Evolutionary conservation across 2,888 invertebrate species (phyloP).

Genomic region (Nomada ferruginata): DNA sequence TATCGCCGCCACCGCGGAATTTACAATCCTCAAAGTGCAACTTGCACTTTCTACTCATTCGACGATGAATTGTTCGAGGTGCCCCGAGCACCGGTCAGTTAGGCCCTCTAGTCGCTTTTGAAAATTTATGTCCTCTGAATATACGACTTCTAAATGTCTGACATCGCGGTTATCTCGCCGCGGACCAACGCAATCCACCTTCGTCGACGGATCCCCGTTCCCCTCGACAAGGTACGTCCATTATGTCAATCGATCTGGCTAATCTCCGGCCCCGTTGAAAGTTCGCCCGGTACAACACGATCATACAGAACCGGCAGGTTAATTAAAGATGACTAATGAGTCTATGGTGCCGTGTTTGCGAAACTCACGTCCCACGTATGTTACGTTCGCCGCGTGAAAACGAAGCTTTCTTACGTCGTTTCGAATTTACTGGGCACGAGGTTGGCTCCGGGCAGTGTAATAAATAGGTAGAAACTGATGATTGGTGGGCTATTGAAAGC

Average conservation of each 20-base stretch:
- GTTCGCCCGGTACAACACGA: conserved; percentile 22
- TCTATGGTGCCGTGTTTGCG: neutral
- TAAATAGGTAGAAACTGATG: neutral
- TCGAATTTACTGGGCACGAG: neutral
- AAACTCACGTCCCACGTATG: conserved; percentile 23
- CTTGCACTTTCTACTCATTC: conserved; percentile 52
- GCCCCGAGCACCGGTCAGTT: conserved; percentile 1
- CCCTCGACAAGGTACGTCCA: conserved; percentile 49
- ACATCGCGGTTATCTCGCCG: conserved; percentile 22
- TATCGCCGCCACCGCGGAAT: conserved; percentile 35
- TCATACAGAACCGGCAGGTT: neutral
- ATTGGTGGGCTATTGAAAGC: conserved; percentile 3
- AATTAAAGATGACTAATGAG: conserved; percentile 53
- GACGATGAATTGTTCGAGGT: conserved; percentile 34
- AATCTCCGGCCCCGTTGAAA: conserved; percentile 37
- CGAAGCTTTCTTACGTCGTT: conserved; percentile 13
- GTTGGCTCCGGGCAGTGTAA: neutral
- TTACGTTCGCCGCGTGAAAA: neutral
- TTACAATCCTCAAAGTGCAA: conserved; percentile 50
- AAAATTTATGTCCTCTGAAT: conserved; percentile 43
- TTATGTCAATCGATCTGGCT: conserved; percentile 38
- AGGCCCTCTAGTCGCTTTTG: neutral
- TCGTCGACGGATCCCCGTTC: conserved; percentile 27
- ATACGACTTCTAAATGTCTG: conserved; percentile 30
- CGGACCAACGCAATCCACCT: conserved; percentile 13